These are phyloP conservation scores for Phalera bucephala DNA, from an alignment of 2,888 invertebrate species.

Conservation along the genomic window DNA sequence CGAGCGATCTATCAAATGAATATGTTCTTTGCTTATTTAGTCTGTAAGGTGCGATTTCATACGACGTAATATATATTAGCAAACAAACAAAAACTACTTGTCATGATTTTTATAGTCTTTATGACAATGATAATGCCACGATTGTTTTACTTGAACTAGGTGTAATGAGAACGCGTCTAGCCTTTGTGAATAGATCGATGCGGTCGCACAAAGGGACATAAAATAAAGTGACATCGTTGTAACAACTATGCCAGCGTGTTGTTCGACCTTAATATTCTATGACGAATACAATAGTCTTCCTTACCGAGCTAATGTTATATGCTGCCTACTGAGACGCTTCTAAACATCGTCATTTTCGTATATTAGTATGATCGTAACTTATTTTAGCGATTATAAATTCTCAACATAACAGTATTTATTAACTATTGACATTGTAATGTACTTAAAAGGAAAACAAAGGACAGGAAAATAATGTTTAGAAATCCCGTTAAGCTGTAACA, in stretches of 20 bases:
- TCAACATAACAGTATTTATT: too few relatives aligned
- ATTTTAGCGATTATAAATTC: too few relatives aligned
- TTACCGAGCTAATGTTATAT: constrained; percentile 12
- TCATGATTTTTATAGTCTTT: too few relatives aligned
- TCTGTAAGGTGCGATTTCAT: constrained; percentile 10
- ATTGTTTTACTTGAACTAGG: constrained; percentile 33
- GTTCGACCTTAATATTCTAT: constrained; percentile 26
- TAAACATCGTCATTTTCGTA: constrained; percentile 12
- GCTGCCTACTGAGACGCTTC: constrained; percentile 13
- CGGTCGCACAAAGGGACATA: constrained; percentile 41
- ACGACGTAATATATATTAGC: constrained; percentile 16
- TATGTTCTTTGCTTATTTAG: constrained; percentile 29
- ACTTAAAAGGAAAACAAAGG: neutral
- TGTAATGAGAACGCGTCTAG: constrained; percentile 27
- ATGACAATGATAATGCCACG: constrained; percentile 24
- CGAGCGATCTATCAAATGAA: constrained; percentile 18
- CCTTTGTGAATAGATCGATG: constrained; percentile 32
- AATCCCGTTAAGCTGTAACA: neutral
- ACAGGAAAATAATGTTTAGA: neutral
- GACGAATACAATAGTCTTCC: constrained; percentile 24
- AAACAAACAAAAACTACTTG: constrained; percentile 34
- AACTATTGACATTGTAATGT: too few relatives aligned
- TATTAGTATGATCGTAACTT: constrained; percentile 13
- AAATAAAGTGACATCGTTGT: constrained; percentile 36
- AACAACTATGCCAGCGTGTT: constrained; percentile 32